Conservation (phyloP, 1,140 invertebrate species). For the Drosophila erecta region DNA sequence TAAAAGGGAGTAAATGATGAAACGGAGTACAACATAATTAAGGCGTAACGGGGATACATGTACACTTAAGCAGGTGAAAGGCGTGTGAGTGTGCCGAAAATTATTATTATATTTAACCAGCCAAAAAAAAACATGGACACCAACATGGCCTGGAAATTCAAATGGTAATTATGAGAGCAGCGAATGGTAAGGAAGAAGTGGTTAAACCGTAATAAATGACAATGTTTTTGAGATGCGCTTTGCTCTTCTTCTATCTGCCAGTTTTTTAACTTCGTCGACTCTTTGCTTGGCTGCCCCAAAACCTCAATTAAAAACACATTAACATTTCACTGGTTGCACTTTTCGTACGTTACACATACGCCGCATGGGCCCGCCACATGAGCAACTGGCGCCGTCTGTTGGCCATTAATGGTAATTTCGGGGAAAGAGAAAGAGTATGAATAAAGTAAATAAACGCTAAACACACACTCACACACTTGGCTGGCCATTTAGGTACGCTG, state of each 20-base stretch:
- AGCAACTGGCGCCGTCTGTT: slow-evolving; percentile 72
- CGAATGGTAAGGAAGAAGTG: slow-evolving; percentile 32
- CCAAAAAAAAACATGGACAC: slow-evolving; percentile 21
- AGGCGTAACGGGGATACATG: slow-evolving; percentile 62
- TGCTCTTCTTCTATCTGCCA: slow-evolving; percentile 28
- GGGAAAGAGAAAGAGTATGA: not conserved
- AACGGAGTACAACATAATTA: slow-evolving; percentile 78
- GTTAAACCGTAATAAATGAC: slow-evolving; percentile 80
- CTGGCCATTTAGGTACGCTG: slow-evolving; percentile 76
- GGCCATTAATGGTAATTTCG: slow-evolving; percentile 79
- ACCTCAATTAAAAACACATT: slow-evolving; percentile 84
- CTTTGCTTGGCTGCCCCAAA: slow-evolving; percentile 69
- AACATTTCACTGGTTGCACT: slow-evolving; percentile 81
- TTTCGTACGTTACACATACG: slow-evolving; percentile 67
- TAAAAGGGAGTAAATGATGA: slow-evolving; percentile 68
- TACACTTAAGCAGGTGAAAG: slow-evolving; percentile 71
- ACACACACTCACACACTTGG: slow-evolving; percentile 36
- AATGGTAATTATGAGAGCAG: slow-evolving; percentile 71
- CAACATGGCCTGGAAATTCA: slow-evolving; percentile 74
- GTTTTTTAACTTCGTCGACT: slow-evolving; percentile 26
- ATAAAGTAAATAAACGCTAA: not conserved
- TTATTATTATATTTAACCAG: slow-evolving; percentile 48
- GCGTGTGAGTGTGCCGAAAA: slow-evolving; percentile 77
- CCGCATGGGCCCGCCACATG: slow-evolving; percentile 56
- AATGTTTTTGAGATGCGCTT: slow-evolving; percentile 64